Base-by-base conservation (phyloP, 1,140 invertebrate species). In the Drosophila oshimai region DNA sequence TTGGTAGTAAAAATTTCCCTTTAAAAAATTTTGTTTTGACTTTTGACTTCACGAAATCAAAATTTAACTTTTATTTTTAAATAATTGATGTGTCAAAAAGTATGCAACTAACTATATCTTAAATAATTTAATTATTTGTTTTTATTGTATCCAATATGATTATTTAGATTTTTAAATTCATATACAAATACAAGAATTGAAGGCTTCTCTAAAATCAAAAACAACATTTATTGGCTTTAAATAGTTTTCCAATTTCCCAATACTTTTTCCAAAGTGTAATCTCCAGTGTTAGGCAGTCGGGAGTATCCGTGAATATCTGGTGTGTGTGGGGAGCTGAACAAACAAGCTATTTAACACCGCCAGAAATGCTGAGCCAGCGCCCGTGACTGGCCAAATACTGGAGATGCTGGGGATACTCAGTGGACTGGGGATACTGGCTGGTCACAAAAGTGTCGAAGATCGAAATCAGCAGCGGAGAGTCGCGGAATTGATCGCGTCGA, bases 401-500 rank as follows among this genome's bases (percentile, higher is more conserved):
- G 65, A 24, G 15, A 62, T 64, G 34, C 41, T 29, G 13, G 9
- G 45, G 17, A 44, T 44, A 22, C 17, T 26, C 17, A 24, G 49
- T 10, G 26, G 33, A 17, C 20, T 17, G 37, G 37, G 28, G 17
- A 28, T 28, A 22, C 28, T 24, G 12, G 13, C 36, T 60, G 55
- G 67, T 58, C 65, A 80, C 74, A 74, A 80, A 76, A 86, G 81
- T 87, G 81, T 87, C 83, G 81, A 87, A 89, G 86, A 89, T 89
- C 86, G 77, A 87, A 89, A 89, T 89, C 86, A 89, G 81, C 81
- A 86, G 76, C 74, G 61, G 51, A 70, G 53, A 74, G 53, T 74
- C 71, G 78, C 70, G 55, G 79, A 88, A 88, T 90, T 88, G 88
- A 90, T 89, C 89, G 83, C 71, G 71, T 77, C 89, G 89, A 89